Evolutionary conservation across 2,888 invertebrate genomes (phyloP), one percentile per base, ranked within the genome.

Genomic region (Luperina testacea): DNA sequence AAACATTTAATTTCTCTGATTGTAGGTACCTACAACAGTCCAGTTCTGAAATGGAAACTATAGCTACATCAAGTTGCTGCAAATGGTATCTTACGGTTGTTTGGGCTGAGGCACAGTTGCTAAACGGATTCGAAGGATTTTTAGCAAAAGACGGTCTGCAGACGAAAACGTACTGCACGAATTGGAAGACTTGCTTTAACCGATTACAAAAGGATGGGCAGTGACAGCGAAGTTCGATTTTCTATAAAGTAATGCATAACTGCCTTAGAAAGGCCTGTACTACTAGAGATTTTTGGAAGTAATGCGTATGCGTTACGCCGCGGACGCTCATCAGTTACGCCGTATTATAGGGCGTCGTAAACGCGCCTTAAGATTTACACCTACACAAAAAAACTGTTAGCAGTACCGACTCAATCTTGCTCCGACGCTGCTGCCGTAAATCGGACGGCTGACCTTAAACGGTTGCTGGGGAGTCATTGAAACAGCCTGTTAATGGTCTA

Each of bases 341-440:
- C 92, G 72, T 59, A 84, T 84, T 79, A 81, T 79, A 84, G 85
- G 81, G 80, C 89, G 86, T 95, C 96, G 95, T 96, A 96, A 96
- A 96, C 89, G 89, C 87, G 91, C 91, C 89, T 91, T 92, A 93
- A 95, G 95, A 96, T 96, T 96, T 96, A 96, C 93, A 94, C 95
- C 93, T 93, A 96, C 96, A 96, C 96, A 96, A 96, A 96, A 96
- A 96, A 95, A 95, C 96, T 94, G 95, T 96, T 96, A 96, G 93
- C 90, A 89, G 91, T 87, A 90, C 90, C 90, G 90, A 89, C 90
- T 94, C 93, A 95, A 95, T 95, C 94, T 95, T 94, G 92, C 92
- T 93, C 92, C 90, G 84, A 89, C 91, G 89, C 89, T 24, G 82
- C 84, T 77, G 92, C 90, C 92, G 91, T 95, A 93, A 94, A 94